phyloP scores from a whole-genome alignment of 2,888 invertebrate genomes.

The Callinectes sapidus region DNA sequence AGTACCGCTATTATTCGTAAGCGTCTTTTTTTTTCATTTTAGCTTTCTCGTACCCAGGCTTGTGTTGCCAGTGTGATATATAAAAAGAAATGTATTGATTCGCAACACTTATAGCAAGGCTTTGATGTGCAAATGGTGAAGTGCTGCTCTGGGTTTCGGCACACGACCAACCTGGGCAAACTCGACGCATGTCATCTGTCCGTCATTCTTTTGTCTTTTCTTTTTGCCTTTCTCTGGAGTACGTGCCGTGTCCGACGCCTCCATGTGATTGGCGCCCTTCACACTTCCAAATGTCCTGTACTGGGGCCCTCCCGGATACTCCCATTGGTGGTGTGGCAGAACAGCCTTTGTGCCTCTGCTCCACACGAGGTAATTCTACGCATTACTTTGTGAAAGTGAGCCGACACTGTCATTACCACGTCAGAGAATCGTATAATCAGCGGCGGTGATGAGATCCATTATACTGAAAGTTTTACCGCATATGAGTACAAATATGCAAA shows the following conservation, averaged over 20 bases:
- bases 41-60: background rate
- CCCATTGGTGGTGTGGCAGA: background rate
- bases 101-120: background rate
- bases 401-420: background rate
- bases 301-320: background rate
- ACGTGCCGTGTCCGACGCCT: background rate
- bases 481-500: background rate
- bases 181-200: background rate
- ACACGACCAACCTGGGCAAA: background rate
- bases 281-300: background rate
- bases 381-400: background rate
- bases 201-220: background rate
- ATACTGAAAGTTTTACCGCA: constrained; percentile 8
- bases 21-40: background rate
- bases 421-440: background rate
- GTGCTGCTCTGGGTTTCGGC: background rate
- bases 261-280: background rate
- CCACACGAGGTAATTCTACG: background rate
- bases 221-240: background rate
- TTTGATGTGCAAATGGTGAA: background rate
- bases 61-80: background rate
- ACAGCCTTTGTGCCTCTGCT: background rate
- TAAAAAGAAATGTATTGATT: background rate
- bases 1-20: background rate
- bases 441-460: background rate